A percentile compares a stretch with the other conserved stretches of the same genome.
Conservation (phyloP, 2,797 vertebrate species). For the Danionella dracula region DNA sequence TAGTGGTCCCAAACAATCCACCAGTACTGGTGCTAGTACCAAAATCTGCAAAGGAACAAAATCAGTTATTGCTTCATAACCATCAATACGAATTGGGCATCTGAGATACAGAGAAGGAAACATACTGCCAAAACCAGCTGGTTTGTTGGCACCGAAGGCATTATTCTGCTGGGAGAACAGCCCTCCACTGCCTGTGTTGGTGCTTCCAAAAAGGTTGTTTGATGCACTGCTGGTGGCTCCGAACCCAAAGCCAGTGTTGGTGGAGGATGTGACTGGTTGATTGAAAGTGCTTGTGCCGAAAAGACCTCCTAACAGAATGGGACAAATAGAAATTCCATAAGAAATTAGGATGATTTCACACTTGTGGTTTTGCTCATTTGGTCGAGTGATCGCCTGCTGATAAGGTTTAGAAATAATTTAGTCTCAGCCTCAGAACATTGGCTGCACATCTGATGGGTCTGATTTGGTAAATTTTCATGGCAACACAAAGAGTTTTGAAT, state of each 20-base stretch:
- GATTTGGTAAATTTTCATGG: too few species aligned
- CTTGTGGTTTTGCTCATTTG: too few species aligned
- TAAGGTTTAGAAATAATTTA: not conserved
- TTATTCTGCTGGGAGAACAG: slow-evolving; percentile 91
- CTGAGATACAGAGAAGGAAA: slow-evolving; percentile 3
- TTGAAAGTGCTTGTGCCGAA: slow-evolving; percentile 88
- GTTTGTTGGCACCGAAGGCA: slow-evolving; percentile 88
- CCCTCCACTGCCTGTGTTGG: slow-evolving; percentile 75
- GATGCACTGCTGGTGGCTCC: slow-evolving; percentile 80
- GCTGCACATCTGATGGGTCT: too few species aligned
- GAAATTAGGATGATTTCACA: too few species aligned
- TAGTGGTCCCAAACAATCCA: slow-evolving; percentile 88
- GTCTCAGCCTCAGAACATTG: not conserved
- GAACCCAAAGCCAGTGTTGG: slow-evolving; percentile 87
- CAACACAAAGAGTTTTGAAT: too few species aligned
- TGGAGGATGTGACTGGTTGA: slow-evolving; percentile 86
- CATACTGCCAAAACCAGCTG: slow-evolving; percentile 90
- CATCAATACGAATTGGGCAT: not conserved
- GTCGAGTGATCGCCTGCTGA: too few species aligned
- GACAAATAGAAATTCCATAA: not conserved
- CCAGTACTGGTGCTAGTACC: slow-evolving; percentile 87
- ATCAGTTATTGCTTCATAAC: not conserved
- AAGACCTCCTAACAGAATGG: slow-evolving; percentile 72
- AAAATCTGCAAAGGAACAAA: slow-evolving; percentile 68
- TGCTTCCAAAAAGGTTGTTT: slow-evolving; percentile 82